A percentile compares a stretch with the other conserved stretches of the same genome.
These are phyloP conservation scores for Cisticola juncidis DNA, from an alignment of 2,113 vertebrate genomes.

Conservation along the genomic window DNA sequence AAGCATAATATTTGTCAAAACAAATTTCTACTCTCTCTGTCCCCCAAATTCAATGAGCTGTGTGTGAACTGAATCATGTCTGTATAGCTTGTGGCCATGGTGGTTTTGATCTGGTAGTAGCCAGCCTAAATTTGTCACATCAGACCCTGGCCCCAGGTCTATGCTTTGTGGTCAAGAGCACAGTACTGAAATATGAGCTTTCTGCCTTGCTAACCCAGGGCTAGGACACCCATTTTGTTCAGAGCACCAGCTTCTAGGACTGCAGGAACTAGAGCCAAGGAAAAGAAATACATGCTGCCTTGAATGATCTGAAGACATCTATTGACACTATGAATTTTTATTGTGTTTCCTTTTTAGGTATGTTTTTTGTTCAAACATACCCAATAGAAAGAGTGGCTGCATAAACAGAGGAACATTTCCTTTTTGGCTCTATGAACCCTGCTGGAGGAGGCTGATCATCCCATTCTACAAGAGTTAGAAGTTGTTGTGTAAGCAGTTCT, in stretches of 20 bases:
- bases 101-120: background rate
- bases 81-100: background rate
- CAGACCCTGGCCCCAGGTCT: background rate
- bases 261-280: background rate
- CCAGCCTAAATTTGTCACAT: background rate
- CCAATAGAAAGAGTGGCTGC: background rate
- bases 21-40: background rate
- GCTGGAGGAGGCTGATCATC: background rate
- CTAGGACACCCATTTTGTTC: background rate
- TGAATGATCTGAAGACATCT: background rate
- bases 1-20: background rate
- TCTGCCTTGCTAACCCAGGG: background rate
- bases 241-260: background rate
- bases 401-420: background rate
- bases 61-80: background rate
- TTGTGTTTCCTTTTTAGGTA: background rate
- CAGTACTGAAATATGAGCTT: background rate
- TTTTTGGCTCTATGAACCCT: background rate
- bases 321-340: background rate
- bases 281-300: background rate
- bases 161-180: background rate
- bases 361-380: background rate
- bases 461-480: background rate
- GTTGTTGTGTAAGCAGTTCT: background rate
- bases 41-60: background rate